Conservation (phyloP, 1,140 invertebrate species). For the Drosophila simulans region DNA sequence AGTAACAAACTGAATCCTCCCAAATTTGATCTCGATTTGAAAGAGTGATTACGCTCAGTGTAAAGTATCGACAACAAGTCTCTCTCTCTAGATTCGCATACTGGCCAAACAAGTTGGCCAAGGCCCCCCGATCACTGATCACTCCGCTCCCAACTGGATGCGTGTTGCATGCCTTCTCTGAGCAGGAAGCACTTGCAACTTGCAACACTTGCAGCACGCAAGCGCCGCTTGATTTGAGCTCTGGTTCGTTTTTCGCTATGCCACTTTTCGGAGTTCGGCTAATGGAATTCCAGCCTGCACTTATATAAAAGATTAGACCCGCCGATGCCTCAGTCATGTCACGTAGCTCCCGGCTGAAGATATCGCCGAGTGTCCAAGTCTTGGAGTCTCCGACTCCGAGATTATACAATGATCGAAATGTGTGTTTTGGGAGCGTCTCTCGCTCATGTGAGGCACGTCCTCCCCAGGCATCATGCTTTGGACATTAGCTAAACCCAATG, state of each 20-base stretch:
- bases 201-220: constrained; percentile 66
- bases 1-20: no score
- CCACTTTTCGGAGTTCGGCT: constrained; percentile 44
- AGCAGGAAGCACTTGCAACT: constrained; percentile 78
- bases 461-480: constrained; percentile 13
- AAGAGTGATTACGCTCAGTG: not conserved
- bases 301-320: constrained; percentile 54
- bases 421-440: constrained; percentile 53
- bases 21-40: no score
- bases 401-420: constrained; percentile 56
- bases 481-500: constrained; percentile 20
- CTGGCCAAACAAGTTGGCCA: constrained; percentile 73
- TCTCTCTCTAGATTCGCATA: constrained; percentile 32
- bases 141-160: constrained; percentile 40
- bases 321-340: constrained; percentile 43
- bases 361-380: constrained; percentile 26
- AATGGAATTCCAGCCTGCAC: constrained; percentile 44
- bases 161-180: constrained; percentile 67
- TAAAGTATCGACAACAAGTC: constrained; percentile 39
- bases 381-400: constrained; percentile 6
- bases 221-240: constrained; percentile 65
- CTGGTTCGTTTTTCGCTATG: constrained; percentile 24
- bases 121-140: constrained; percentile 21
- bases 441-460: constrained; percentile 48
- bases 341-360: constrained; percentile 32